These are phyloP conservation scores for Cosmia trapezina DNA, from an alignment of 2,888 invertebrate species.

Conservation along the genomic window DNA sequence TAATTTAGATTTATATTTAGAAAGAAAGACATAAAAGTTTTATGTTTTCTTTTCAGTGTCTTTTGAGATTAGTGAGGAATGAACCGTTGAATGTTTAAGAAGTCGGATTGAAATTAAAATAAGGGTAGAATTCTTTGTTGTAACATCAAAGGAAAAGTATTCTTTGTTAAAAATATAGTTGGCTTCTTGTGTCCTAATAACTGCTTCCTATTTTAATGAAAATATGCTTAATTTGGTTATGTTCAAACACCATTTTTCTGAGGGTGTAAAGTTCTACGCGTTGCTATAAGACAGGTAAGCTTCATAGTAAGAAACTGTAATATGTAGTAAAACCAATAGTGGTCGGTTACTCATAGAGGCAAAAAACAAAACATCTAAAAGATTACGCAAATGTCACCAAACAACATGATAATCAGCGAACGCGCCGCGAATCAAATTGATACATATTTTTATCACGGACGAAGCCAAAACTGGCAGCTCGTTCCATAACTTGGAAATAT, in stretches of 20 bases:
- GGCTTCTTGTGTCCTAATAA: background rate
- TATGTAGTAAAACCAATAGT: background rate
- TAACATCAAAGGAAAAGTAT: slow-evolving; percentile 15
- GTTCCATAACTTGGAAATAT: slow-evolving; percentile 53
- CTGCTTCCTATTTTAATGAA: background rate
- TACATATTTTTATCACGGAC: slow-evolving; percentile 28
- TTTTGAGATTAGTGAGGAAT: slow-evolving; percentile 34
- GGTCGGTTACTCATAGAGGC: background rate
- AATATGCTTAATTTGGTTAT: background rate
- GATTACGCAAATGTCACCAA: slow-evolving; percentile 15
- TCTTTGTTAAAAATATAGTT: slow-evolving; percentile 3
- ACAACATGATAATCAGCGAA: slow-evolving; percentile 23
- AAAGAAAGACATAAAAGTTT: slow-evolving; percentile 34
- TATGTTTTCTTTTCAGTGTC: slow-evolving; percentile 27
- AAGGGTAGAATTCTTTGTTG: slow-evolving; percentile 33
- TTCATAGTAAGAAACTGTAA: background rate
- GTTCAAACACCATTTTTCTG: background rate
- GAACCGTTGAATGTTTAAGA: slow-evolving; percentile 35
- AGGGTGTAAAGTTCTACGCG: background rate
- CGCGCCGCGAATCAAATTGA: slow-evolving; percentile 30
- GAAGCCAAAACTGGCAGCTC: slow-evolving; percentile 22
- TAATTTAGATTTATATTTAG: slow-evolving; percentile 44
- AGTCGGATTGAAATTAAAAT: slow-evolving; percentile 34
- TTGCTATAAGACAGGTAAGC: background rate
- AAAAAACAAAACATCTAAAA: slow-evolving; percentile 5